Conservation (phyloP, 2,888 invertebrate species). For the Ophioninae sp. region DNA sequence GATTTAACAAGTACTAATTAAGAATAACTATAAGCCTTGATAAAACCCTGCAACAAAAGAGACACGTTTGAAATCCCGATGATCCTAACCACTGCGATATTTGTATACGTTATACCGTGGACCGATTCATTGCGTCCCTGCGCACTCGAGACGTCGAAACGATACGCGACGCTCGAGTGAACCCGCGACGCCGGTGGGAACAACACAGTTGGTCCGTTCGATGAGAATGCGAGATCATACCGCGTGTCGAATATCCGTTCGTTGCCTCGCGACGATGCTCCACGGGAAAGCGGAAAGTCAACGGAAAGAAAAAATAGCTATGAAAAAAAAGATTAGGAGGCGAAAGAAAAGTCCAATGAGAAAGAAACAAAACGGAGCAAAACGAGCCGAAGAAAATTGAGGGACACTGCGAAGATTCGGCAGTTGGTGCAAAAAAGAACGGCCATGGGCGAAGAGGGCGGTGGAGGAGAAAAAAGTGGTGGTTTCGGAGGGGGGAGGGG, state of each 20-base stretch:
- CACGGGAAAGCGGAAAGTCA: constrained; percentile 6
- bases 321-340: constrained; percentile 10
- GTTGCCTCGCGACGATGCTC: neutral
- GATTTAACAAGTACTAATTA: too few species aligned
- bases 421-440: constrained; percentile 76
- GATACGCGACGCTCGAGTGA: too few species aligned
- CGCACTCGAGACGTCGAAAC: too few species aligned
- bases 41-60: too few species aligned
- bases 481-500: neutral
- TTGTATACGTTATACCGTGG: too few species aligned
- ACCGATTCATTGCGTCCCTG: too few species aligned
- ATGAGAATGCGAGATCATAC: constrained; percentile 65
- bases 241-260: constrained; percentile 26
- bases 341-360: constrained; percentile 18
- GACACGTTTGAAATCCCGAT: too few species aligned
- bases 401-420: constrained; percentile 41
- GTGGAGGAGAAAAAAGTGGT: constrained; percentile 71
- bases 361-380: constrained; percentile 10
- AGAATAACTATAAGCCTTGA: too few species aligned
- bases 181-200: constrained; percentile 6
- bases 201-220: constrained; percentile 68
- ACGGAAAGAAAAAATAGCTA: constrained; percentile 12
- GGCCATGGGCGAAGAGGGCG: constrained; percentile 84
- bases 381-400: constrained; percentile 20
- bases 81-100: too few species aligned